Conservation (phyloP, 30 jellyfish, hydroid and myxozoan species). For the Phacellophora camtschatica region DNA sequence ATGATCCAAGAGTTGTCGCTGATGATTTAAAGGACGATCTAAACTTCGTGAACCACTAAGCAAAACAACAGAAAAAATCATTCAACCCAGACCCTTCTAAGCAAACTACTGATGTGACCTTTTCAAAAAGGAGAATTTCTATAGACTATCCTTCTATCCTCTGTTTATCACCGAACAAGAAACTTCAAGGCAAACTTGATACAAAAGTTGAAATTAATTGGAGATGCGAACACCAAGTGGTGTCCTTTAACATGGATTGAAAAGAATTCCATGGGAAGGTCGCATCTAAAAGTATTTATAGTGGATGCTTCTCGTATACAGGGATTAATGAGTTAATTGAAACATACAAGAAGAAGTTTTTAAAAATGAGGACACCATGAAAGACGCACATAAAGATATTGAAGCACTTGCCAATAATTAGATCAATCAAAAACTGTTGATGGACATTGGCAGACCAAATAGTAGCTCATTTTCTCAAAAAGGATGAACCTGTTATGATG, state of each 20-base stretch:
- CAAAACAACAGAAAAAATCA: too few relatives aligned
- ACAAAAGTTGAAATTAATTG: conserved; percentile 3
- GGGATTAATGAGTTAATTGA: not conserved
- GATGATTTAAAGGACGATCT: too few relatives aligned
- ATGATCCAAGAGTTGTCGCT: too few relatives aligned
- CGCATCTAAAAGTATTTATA: not conserved
- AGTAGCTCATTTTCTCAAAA: not conserved
- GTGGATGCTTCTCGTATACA: not conserved
- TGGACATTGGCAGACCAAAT: not conserved
- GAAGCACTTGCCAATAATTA: not conserved
- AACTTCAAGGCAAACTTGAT: not conserved
- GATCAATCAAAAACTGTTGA: not conserved
- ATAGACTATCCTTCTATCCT: not conserved
- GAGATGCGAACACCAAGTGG: not conserved
- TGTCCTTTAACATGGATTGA: not conserved
- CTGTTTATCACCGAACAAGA: not conserved
- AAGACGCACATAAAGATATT: not conserved
- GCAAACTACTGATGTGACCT: too few relatives aligned
- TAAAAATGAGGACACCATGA: not conserved
- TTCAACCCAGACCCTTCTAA: too few relatives aligned
- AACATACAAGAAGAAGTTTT: not conserved
- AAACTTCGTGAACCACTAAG: too few relatives aligned
- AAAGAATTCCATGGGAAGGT: conserved; percentile 9
- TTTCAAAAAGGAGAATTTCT: too few relatives aligned
- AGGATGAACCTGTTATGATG: not conserved